Percentiles rank a stretch among this genome's conserved stretches.
These are phyloP conservation scores for Gryon sp. DNA, from an alignment of 1,140 invertebrate species.

Conservation along the genomic window DNA sequence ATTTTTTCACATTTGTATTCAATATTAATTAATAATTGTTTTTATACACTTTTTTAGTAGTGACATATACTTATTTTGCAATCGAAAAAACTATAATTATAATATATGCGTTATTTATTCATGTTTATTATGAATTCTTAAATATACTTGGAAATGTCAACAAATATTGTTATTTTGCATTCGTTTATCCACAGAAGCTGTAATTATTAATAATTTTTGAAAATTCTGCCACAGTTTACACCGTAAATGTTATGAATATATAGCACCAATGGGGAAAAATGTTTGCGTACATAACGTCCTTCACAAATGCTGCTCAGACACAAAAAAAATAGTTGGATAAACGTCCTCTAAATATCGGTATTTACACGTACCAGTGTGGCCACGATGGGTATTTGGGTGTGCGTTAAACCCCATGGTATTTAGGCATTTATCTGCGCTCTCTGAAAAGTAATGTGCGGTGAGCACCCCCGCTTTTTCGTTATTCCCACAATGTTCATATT, in stretches of 20 bases:
- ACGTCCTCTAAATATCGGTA: conserved; percentile 68
- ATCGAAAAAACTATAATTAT: too few species aligned
- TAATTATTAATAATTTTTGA: conserved; percentile 42
- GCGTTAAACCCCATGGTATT: conserved; percentile 66
- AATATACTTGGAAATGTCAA: too few species aligned
- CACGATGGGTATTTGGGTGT: conserved; percentile 30
- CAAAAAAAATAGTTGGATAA: conserved; percentile 54
- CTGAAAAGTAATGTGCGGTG: conserved; percentile 58
- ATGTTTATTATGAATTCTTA: too few species aligned
- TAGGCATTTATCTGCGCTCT: conserved; percentile 64
- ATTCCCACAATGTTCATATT: conserved; percentile 48
- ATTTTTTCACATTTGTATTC: too few species aligned
- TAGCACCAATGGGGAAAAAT: conserved; percentile 41
- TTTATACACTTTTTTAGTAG: too few species aligned
- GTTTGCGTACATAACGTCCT: conserved; percentile 46
- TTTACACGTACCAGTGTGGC: conserved; percentile 59
- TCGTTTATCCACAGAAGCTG: background rate
- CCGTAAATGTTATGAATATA: conserved; percentile 21
- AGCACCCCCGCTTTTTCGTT: conserved; percentile 31
- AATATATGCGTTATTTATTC: too few species aligned
- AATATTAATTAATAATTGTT: too few species aligned
- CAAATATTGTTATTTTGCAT: background rate
- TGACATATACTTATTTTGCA: too few species aligned
- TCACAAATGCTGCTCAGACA: conserved; percentile 47
- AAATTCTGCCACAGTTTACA: conserved; percentile 14